phyloP scores from a whole-genome alignment of 2,113 vertebrate genomes.

The Rhegmatorhina hoffmannsi region DNA sequence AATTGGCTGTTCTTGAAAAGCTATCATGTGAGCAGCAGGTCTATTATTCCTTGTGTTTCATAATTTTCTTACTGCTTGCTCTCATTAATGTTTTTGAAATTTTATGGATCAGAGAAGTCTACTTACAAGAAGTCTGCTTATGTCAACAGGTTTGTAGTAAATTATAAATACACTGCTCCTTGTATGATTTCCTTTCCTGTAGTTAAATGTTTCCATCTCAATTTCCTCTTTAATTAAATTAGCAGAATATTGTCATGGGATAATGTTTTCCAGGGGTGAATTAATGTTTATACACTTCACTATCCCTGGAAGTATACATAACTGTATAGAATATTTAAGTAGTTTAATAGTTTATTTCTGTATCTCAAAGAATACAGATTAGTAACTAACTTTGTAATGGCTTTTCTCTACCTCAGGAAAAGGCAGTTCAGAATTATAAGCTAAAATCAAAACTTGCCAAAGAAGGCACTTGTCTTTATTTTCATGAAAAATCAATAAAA shows the following conservation, averaged over 20 bases:
- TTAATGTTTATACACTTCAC: not conserved
- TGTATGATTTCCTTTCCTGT: not conserved
- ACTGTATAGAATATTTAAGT: not conserved
- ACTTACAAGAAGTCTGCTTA: not conserved
- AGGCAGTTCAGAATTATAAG: not conserved
- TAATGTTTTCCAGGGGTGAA: not conserved
- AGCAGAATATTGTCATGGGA: not conserved
- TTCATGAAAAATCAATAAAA: not conserved
- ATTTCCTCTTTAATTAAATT: not conserved
- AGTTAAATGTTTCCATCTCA: not conserved
- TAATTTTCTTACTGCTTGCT: not conserved
- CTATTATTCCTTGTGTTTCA: not conserved
- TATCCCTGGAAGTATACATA: not conserved
- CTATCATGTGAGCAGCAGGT: not conserved
- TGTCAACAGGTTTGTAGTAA: not conserved
- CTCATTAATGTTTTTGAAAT: not conserved
- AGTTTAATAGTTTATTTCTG: not conserved
- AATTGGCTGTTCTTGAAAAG: not conserved
- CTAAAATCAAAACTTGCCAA: not conserved
- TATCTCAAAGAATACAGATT: not conserved
- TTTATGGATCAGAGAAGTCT: not conserved
- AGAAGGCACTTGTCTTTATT: not conserved
- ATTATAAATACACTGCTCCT: not conserved
- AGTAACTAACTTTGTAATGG: not conserved
- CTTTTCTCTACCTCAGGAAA: not conserved